Evolutionary conservation across 1,140 invertebrate genomes (phyloP), one percentile per base, ranked within the genome.

Genomic region (Nasonia giraulti): DNA sequence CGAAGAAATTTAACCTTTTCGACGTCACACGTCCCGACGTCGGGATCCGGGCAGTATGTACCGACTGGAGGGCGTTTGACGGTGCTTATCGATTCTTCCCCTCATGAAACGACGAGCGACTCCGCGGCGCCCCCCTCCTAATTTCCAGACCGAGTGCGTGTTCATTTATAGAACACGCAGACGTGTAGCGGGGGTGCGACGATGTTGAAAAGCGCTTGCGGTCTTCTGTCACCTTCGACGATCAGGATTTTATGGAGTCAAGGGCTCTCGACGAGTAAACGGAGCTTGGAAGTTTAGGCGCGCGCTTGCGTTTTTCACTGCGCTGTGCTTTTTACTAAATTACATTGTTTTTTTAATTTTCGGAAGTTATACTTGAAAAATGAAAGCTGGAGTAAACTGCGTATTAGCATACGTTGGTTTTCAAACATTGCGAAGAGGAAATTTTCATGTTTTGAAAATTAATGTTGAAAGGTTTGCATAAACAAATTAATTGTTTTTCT

Each of bases 1-100:
- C 85, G 75, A 86, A 89, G 82, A 88, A 90, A 86, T 85, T 91
- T 91, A 91, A 91, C 90, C 90, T 91, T 91, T 91, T 86, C 89
- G 87, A 92, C 91, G 91, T 93, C 91, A 92, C 89, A 87, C 88
- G 82, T 71, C 87, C 89, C 89, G 88, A 90, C 89, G 90, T 89
- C 88, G 73, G 83, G 89, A 92, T 87, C 91, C 89, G 91, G 92
- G 44, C 79, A 89, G 85, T 87, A 92, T 91, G 84, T 5, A 3
- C 2, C 0, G 10, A 1, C 11, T 3, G 62, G 68, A 80, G 23
- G 71, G 27, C 69, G n/a, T 4, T 5, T 62, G 11, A 27, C 33
- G 27, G 6, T 23, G n/a, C 23, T 68, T 33, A 44, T 23, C 33
- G 71, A 82, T 75, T 40, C 68, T 2, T n/a, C 83, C 74, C 75